Percentiles rank a stretch among this genome's conserved stretches.
Evolutionary conservation across 2,113 vertebrate species (phyloP).

Genomic region (Periophthalmodon schlosseri): DNA sequence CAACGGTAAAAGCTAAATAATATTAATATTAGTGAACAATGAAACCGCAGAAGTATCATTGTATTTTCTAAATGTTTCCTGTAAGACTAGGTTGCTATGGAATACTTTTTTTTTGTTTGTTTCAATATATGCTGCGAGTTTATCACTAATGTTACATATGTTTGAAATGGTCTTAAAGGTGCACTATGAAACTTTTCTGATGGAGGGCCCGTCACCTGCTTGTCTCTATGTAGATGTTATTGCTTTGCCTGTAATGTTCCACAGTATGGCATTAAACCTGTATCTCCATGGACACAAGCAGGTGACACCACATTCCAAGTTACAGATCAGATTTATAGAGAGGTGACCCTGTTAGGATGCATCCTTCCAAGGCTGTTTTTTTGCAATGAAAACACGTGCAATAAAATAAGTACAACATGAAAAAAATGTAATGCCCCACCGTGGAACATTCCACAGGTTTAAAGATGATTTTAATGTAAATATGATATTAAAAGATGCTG

Average conservation of each 20-base stretch:
- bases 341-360: background rate
- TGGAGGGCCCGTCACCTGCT: background rate
- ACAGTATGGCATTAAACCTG: background rate
- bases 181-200: background rate
- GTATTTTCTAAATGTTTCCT: background rate
- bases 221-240: background rate
- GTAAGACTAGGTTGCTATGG: background rate
- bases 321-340: too few species aligned
- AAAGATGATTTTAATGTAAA: too few species aligned
- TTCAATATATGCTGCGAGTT: background rate
- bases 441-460: background rate
- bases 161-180: background rate
- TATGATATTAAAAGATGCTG: too few species aligned
- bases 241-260: background rate
- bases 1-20: slow-evolving; percentile 2
- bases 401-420: too few species aligned
- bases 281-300: background rate
- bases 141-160: too few species aligned
- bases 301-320: too few species aligned
- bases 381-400: background rate
- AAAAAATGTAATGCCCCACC: background rate
- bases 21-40: background rate
- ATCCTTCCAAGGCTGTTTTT: background rate
- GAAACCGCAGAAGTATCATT: background rate
- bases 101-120: background rate